These are phyloP conservation scores for Linnaemya vulpina DNA, from an alignment of 2,888 invertebrate genomes.

Conservation along the genomic window DNA sequence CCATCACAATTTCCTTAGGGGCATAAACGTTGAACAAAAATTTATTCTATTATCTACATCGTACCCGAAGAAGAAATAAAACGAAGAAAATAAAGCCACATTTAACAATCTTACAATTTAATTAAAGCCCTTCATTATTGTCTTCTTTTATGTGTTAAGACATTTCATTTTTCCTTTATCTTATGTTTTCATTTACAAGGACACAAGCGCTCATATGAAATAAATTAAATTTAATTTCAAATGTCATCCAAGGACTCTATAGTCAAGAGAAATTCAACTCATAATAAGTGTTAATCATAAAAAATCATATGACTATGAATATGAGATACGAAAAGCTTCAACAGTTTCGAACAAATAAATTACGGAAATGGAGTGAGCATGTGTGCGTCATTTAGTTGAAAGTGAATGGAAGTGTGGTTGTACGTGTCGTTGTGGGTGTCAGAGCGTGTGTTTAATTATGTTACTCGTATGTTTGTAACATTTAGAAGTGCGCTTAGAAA, in stretches of 20 bases:
- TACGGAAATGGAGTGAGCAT: slow-evolving; percentile 20
- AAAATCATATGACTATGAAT: slow-evolving; percentile 31
- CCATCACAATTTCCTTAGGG: slow-evolving; percentile 37
- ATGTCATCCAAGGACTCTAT: slow-evolving; percentile 46
- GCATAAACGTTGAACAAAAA: slow-evolving; percentile 8
- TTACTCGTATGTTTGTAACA: neutral
- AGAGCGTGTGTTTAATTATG: slow-evolving; percentile 7
- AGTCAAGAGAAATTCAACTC: slow-evolving; percentile 59
- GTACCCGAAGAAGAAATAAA: slow-evolving; percentile 9
- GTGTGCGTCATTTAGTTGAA: slow-evolving; percentile 23
- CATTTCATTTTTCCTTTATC: slow-evolving; percentile 27
- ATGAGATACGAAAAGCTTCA: slow-evolving; percentile 15
- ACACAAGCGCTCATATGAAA: slow-evolving; percentile 5
- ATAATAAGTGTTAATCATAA: slow-evolving; percentile 62
- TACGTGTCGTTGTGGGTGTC: neutral
- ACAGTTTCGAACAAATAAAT: slow-evolving; percentile 42
- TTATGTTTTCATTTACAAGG: slow-evolving; percentile 15
- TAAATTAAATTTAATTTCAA: slow-evolving; percentile 46
- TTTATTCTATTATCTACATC: slow-evolving; percentile 13
- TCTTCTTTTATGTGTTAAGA: slow-evolving; percentile 23
- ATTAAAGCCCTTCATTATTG: slow-evolving; percentile 55
- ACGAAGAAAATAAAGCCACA: slow-evolving; percentile 41
- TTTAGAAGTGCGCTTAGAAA: neutral
- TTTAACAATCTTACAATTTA: slow-evolving; percentile 64
- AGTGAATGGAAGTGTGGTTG: neutral